phyloP scores from a whole-genome alignment of 2,797 vertebrate species.

The Balearica regulorum region DNA sequence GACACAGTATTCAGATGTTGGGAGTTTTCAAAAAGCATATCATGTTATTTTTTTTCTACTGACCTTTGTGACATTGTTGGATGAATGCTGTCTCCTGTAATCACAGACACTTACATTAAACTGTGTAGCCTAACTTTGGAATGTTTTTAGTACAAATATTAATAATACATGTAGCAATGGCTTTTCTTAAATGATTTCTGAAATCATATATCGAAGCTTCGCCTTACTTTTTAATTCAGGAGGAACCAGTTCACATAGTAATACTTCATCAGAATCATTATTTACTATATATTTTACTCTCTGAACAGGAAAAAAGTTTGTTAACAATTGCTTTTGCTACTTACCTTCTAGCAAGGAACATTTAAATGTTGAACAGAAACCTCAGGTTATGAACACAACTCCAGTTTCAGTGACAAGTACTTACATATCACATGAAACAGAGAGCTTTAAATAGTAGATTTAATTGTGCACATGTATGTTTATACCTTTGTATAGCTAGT shows the following conservation, averaged over 20 bases:
- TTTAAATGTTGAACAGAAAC: not conserved
- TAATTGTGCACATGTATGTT: not conserved
- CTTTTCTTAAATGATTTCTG: not conserved
- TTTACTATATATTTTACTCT: not conserved
- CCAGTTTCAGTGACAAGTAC: not conserved
- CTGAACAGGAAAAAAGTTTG: not conserved
- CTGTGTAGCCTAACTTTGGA: conserved; percentile 55
- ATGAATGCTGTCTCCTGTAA: conserved; percentile 81
- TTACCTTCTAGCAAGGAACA: not conserved
- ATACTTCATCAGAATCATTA: not conserved
- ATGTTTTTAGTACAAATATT: not conserved
- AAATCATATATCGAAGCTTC: not conserved
- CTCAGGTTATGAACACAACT: not conserved
- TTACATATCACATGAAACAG: not conserved
- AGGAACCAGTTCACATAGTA: not conserved
- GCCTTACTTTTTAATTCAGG: not conserved
- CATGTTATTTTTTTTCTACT: conserved; percentile 75
- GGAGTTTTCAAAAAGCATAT: conserved; percentile 78
- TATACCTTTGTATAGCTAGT: not conserved
- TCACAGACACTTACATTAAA: conserved; percentile 74
- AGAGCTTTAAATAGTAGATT: not conserved
- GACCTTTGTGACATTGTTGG: conserved; percentile 91
- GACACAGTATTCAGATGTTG: conserved; percentile 76
- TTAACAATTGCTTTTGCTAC: not conserved
- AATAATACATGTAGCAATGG: not conserved